phyloP scores from a whole-genome alignment of 2,797 vertebrate genomes.

The Gallirallus australis region DNA sequence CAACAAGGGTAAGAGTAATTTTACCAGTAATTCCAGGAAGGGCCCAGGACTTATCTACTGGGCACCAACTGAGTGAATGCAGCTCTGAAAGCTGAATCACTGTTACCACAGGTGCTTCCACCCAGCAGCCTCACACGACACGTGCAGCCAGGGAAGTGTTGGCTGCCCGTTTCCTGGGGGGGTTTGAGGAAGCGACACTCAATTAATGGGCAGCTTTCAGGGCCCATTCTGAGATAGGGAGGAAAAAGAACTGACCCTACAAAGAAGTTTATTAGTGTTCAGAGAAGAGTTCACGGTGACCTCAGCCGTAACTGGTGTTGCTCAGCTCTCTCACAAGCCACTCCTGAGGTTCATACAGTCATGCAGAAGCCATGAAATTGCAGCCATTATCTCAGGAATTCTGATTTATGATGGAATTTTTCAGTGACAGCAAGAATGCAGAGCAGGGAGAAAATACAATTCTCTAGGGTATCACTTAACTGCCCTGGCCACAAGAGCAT shows the following conservation, averaged over 20 bases:
- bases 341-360: neutral
- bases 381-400: neutral
- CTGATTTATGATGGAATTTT: neutral
- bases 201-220: neutral
- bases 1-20: neutral
- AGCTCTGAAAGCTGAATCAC: neutral
- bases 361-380: neutral
- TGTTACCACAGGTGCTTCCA: neutral
- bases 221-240: neutral
- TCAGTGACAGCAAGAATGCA: neutral
- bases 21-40: neutral
- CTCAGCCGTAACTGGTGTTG: neutral
- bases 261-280: neutral
- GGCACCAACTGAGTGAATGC: neutral
- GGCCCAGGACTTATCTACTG: neutral
- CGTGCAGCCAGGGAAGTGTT: rapidly evolving
- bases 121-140: neutral
- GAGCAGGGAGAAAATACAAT: neutral
- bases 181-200: neutral
- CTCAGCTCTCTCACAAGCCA: neutral
- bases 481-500: neutral
- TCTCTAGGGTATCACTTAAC: neutral
- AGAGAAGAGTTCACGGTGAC: neutral
- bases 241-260: neutral
- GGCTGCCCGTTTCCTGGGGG: neutral